phyloP scores from a whole-genome alignment of 2,113 vertebrate genomes.

The Perca flavescens region DNA sequence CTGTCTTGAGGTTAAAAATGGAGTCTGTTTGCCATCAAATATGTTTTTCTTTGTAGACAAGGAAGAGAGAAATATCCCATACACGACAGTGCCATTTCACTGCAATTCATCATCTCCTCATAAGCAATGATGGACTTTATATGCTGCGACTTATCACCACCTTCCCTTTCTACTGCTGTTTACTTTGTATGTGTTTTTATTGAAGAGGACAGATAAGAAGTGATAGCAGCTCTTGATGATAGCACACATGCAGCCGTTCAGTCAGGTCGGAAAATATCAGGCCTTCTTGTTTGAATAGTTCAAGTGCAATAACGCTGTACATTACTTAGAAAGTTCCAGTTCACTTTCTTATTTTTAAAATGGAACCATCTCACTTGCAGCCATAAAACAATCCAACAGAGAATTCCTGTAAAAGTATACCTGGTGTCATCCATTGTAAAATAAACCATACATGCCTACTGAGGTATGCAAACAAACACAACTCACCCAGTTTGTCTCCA shows the following conservation, averaged over 20 bases:
- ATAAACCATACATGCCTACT: background rate
- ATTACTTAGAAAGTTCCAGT: background rate
- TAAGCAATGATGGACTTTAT: slow-evolving; percentile 15
- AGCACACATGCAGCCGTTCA: background rate
- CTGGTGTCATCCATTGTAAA: background rate
- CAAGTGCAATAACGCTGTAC: background rate
- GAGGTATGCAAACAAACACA: slow-evolving; percentile 16
- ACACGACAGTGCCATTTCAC: background rate
- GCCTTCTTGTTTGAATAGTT: background rate
- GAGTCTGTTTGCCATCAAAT: slow-evolving; percentile 27
- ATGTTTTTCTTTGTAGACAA: background rate
- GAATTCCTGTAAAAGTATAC: background rate
- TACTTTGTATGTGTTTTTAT: background rate
- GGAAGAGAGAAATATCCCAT: slow-evolving; percentile 4
- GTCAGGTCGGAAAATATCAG: background rate
- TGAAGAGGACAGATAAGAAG: background rate
- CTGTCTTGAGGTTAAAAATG: slow-evolving; percentile 38
- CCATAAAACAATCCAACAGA: slow-evolving; percentile 1
- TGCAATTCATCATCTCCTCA: slow-evolving; percentile 13
- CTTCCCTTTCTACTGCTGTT: background rate
- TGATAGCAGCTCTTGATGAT: background rate
- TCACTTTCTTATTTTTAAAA: background rate
- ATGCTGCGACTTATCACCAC: background rate
- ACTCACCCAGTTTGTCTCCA: slow-evolving; percentile 27
- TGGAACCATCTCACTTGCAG: background rate